Base-by-base conservation (phyloP, 2,113 vertebrate species). In the Myiozetetes cayanensis region DNA sequence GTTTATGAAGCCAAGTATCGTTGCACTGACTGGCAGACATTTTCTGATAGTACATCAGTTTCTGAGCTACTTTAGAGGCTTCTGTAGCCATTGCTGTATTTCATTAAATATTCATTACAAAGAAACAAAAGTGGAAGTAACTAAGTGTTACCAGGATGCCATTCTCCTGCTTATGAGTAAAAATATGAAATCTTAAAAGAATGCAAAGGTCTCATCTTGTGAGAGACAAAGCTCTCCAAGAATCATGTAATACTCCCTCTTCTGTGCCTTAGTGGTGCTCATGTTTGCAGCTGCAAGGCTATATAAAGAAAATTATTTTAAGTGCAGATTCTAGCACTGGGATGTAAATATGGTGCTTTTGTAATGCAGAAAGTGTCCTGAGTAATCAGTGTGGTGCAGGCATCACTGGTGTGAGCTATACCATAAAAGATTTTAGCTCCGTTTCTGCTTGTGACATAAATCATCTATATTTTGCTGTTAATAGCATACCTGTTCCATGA, bases 301-400 rank as follows among this genome's bases (percentile, higher is more conserved):
- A 79, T 87, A 44, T 85, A 85, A 90, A 91, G 63, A 66, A 89
- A 89, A 90, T 52, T n/a, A 75, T 73, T 93, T 79, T 86, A 89
- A 78, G 58, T 37, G 30, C 53, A 76, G 35, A 33, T 71, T 92
- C 39, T 70, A 63, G 44, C 56, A 67, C 14, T n/a, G 23, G 20
- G 19, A 44, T 88, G 55, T 58, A 86, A 87, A 76, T 73, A 49
- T 28, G 44, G 30, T 80, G 72, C 70, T 91, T 95, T 94, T 89
- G 71, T 87, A 81, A 87, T 70, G 31, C 46, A 74, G 46, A 90
- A 93, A 89, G 14, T 83, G 59, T 88, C 85, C 46, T 74, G 74
- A 86, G 62, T 80, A 90, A 94, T 82, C 28, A 55, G 49, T 41
- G 73, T 56, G 43, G 63, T 85, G 68, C 39, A 71, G 66, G 47